Evolutionary conservation across 2,797 vertebrate genomes (phyloP), one percentile per base, ranked within the genome.

Genomic region (Darevskia mixta): DNA sequence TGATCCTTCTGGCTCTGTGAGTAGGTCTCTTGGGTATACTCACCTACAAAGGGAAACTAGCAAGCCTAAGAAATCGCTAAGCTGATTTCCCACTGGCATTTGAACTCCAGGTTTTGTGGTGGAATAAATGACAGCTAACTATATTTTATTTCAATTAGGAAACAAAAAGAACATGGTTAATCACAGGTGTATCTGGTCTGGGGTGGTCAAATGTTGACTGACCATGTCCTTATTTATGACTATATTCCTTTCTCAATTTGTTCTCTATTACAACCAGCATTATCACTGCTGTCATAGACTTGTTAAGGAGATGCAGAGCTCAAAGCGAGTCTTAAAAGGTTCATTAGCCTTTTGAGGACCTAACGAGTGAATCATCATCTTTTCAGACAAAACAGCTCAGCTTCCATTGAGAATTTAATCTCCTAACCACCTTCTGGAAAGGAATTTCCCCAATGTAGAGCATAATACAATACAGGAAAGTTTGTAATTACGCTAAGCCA

Each of bases 1-100:
- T 86, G 66, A 49, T 69, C 23, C 87, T 93, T 89, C 82, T 92
- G 83, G 77, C 67, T 86, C 27, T 67, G 71, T 69, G 38, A 27
- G 10, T 82, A 49, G 27, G 1, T 67, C 10, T 83, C 35, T 71
- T 88, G 82, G 80, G 43, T n/a, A n/a, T 75, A 41, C 32, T 72
- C 77, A 72, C 66, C 71, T 3, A 45, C 55, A 85, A 69, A n/a
- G 10, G 1, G 8, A 82, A 86, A 88, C 45, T 25, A 9, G 69
- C 86, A n/a, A 38, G 64, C 35, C 69, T 88, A 58, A 29, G 61
- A 76, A 82, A 69, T 82, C 72, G 43, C 11, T 77, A 18, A n/a
- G 38, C 43, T 82, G 72, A 82, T 86, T 77, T 71, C 64, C 49
- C 78, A 75, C 27, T 71, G 27, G 17, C 29, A 8, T 32, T 35